Base-by-base conservation (phyloP, 1,140 invertebrate genomes). In the Lepidotrigona ventralis region DNA sequence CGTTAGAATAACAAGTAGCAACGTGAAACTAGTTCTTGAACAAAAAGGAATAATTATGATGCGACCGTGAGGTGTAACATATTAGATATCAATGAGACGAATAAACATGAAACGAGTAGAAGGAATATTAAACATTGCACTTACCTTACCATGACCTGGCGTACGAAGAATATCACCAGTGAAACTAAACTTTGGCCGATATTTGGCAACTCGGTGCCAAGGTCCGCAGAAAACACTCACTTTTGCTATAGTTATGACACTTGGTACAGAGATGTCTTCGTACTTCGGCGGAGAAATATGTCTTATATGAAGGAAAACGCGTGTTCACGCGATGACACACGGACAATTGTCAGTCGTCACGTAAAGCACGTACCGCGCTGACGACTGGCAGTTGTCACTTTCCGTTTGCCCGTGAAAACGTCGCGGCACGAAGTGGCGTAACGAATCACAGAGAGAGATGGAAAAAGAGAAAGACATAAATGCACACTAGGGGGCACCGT, bases 131-230 rank as follows among this genome's bases (percentile, higher is more conserved):
- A 69, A 86, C 73, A 60, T 72, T 70, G 39, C 26, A 83, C 92
- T 63, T 91, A 93, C 92, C 92, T 93, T 86, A 93, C 92, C 92
- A 93, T 93, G 91, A 90, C 91, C 89, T 87, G 88, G 86, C 84
- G 85, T 86, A 88, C 85, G 84, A 91, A 85, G 84, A 64, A 89
- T 81, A 85, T 71, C 81, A 86, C 76, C 68, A 68, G 71, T 26
- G 70, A 56, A 60, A 79, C 60, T 72, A 53, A 72, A 74, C 73
- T 79, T 68, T 56, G 56, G 69, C 63, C 39, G 84, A 70, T 71
- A 64, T 72, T 84, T 79, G 85, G 54, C 79, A 83, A 80, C 80
- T 81, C 29, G 23, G 81, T 83, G 78, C 81, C 89, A 80, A 85
- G 83, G 63, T 85, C 53, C 60, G n/a, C 26, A 64, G 82, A 51